phyloP scores from a whole-genome alignment of 2,113 vertebrate species.

The Budorcas taxicolor region DNA sequence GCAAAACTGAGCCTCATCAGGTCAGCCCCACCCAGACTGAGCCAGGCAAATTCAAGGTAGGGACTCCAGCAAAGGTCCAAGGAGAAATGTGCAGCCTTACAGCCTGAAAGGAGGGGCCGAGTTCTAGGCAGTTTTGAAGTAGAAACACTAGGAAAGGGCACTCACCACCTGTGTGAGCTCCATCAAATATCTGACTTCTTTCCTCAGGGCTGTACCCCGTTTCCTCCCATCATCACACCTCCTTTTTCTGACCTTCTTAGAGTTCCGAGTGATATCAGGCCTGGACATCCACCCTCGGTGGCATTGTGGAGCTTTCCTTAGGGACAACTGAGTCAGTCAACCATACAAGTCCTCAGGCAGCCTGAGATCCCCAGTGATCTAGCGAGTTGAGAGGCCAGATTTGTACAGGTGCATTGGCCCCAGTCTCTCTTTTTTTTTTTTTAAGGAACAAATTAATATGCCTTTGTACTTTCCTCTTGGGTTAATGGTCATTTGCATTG shows the following conservation, averaged over 20 bases:
- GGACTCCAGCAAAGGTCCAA: too few species aligned
- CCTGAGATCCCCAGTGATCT: background rate
- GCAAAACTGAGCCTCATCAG: background rate
- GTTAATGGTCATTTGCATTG: background rate
- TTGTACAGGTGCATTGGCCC: too few species aligned
- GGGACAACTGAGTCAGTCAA: background rate
- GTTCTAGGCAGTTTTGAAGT: background rate
- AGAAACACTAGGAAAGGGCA: background rate
- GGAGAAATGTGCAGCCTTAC: rapidly evolving
- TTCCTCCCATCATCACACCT: too few species aligned
- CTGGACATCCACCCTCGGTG: rapidly evolving
- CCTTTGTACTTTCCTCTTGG: background rate
- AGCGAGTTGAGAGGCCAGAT: rapidly evolving
- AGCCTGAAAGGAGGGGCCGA: background rate
- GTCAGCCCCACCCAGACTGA: rapidly evolving
- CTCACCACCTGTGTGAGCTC: rapidly evolving
- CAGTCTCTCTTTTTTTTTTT: rapidly evolving
- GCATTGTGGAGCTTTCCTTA: background rate
- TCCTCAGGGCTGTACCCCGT: background rate
- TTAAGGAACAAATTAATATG: background rate
- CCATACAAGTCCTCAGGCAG: too few species aligned
- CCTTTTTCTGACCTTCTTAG: background rate
- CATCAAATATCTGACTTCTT: background rate
- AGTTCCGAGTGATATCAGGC: rapidly evolving
- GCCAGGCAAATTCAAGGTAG: too few species aligned